Percentiles rank a stretch among this genome's conserved stretches.
These are phyloP conservation scores for Temnothorax nylanderi DNA, from an alignment of 1,140 invertebrate genomes.

Conservation along the genomic window DNA sequence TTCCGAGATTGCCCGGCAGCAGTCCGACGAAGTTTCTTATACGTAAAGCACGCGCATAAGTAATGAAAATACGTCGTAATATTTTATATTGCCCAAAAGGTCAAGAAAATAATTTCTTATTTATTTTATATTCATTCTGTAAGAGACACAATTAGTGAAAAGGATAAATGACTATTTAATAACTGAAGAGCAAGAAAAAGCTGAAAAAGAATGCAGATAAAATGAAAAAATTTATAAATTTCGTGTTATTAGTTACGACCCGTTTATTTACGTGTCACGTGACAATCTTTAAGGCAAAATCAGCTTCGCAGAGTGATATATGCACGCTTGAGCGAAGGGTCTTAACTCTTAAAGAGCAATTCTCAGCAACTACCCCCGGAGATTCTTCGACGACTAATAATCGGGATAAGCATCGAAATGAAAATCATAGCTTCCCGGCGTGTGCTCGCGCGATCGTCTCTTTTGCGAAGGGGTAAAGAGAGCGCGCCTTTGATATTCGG, in stretches of 20 bases:
- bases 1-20: not conserved
- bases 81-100: not conserved
- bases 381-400: conserved; percentile 23
- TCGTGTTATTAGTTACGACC: not conserved
- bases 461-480: conserved; percentile 1
- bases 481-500: conserved; percentile 60
- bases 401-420: conserved; percentile 4
- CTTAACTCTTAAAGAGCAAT: conserved; percentile 7
- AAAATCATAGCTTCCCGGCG: conserved; percentile 21
- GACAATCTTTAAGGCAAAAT: not conserved
- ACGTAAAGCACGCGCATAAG: not conserved
- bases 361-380: not conserved
- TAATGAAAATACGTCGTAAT: not conserved
- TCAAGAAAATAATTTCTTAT: not conserved
- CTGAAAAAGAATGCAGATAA: not conserved
- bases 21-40: conserved; percentile 8
- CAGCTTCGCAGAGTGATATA: not conserved
- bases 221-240: not conserved
- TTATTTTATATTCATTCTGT: not conserved
- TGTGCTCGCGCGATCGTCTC: conserved; percentile 11
- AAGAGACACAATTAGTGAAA: not conserved
- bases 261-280: not conserved
- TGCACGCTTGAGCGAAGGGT: not conserved
- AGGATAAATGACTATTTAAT: not conserved
- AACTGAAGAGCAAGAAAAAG: not conserved